Percentiles rank a stretch among this genome's conserved stretches.
These are phyloP conservation scores for Meiosimyza decipiens DNA, from an alignment of 2,888 invertebrate species.

Conservation along the genomic window DNA sequence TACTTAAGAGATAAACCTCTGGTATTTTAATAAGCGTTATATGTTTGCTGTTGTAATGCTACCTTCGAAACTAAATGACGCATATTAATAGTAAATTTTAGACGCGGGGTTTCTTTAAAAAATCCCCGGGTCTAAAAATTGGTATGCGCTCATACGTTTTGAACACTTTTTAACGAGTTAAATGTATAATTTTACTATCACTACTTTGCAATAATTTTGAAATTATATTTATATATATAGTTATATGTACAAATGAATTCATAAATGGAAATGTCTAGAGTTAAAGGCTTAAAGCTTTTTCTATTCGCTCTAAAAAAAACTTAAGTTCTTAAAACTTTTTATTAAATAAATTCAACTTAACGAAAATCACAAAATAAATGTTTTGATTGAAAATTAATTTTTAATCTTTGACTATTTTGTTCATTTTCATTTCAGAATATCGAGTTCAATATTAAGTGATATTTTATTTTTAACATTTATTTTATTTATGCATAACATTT, in stretches of 20 bases:
- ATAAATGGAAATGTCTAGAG: conserved; percentile 24
- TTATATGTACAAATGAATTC: neutral
- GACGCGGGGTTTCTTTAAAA: too few species aligned
- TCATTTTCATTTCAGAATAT: neutral
- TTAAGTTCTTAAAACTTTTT: neutral
- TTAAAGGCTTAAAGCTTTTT: neutral
- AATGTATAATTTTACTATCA: too few species aligned
- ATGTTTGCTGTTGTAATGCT: too few species aligned
- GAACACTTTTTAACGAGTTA: too few species aligned
- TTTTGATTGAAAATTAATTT: neutral
- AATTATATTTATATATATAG: neutral
- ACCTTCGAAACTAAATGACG: too few species aligned
- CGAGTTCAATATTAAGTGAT: conserved; percentile 4
- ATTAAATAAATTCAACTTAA: neutral
- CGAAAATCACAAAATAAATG: neutral
- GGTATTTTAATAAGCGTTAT: too few species aligned
- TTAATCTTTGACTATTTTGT: neutral
- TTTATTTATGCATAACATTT: conserved; percentile 7
- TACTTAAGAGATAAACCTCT: too few species aligned
- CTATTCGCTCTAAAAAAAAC: neutral
- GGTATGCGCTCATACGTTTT: too few species aligned
- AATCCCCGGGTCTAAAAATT: too few species aligned
- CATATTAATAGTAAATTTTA: too few species aligned
- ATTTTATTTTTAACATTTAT: neutral
- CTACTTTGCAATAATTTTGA: neutral